phyloP scores from a whole-genome alignment of 2,113 vertebrate genomes.

The Genyomyrus donnyi region DNA sequence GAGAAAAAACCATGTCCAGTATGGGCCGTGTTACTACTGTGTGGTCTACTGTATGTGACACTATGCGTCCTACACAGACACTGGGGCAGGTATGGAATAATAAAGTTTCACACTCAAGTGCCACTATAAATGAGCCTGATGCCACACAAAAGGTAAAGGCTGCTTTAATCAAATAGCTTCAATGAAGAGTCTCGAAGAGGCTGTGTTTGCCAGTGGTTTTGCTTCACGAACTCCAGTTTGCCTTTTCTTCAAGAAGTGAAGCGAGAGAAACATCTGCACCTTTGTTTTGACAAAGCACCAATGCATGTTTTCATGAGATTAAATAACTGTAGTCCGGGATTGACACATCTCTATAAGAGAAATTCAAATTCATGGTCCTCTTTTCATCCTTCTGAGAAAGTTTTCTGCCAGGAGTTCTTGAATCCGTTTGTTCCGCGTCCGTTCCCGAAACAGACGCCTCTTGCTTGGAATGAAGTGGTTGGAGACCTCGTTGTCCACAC shows the following conservation, averaged over 20 bases:
- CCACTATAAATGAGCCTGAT: slow-evolving; percentile 21
- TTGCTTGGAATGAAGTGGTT: slow-evolving; percentile 75
- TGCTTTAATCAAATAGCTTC: slow-evolving; percentile 31
- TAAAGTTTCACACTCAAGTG: slow-evolving; percentile 25
- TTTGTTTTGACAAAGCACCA: slow-evolving; percentile 28
- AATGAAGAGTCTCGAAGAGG: slow-evolving; percentile 22
- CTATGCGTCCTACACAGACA: neutral
- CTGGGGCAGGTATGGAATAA: slow-evolving; percentile 22
- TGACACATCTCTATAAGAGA: slow-evolving; percentile 74
- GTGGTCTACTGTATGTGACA: neutral
- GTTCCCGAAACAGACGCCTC: slow-evolving; percentile 67
- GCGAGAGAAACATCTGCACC: slow-evolving; percentile 17
- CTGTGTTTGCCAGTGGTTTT: slow-evolving; percentile 30
- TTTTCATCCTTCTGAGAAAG: slow-evolving; percentile 69
- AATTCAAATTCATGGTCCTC: slow-evolving; percentile 52
- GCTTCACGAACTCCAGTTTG: slow-evolving; percentile 35
- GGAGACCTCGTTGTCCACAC: slow-evolving; percentile 62
- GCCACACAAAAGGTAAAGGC: slow-evolving; percentile 26
- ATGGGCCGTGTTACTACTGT: neutral
- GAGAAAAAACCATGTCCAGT: neutral
- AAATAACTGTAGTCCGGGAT: slow-evolving; percentile 31
- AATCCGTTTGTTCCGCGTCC: slow-evolving; percentile 88
- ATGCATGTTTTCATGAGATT: slow-evolving; percentile 18
- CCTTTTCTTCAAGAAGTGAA: slow-evolving; percentile 16
- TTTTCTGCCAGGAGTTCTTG: slow-evolving; percentile 87